phyloP scores from a whole-genome alignment of 2,888 invertebrate genomes.

The Eulithis testata region DNA sequence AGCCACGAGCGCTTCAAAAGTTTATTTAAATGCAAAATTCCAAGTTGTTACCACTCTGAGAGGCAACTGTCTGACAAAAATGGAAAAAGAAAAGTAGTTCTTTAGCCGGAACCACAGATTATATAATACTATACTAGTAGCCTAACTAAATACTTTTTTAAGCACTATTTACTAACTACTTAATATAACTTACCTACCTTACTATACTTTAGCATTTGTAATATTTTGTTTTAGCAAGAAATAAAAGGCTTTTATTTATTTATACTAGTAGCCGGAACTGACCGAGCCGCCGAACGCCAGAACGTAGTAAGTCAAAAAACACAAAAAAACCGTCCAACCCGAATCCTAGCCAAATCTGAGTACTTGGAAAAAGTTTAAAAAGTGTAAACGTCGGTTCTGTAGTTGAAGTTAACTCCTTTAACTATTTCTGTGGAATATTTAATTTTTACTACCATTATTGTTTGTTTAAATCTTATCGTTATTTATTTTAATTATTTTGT shows the following conservation, averaged over 20 bases:
- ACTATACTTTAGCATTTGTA: no score
- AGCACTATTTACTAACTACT: no score
- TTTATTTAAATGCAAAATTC: background rate
- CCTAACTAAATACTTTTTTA: no score
- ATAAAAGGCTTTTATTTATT: no score
- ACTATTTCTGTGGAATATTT: background rate
- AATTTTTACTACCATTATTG: no score
- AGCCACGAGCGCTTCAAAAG: no score
- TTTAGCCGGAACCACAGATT: constrained; percentile 34
- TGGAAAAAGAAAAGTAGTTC: constrained; percentile 17
- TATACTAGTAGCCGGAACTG: constrained; percentile 35
- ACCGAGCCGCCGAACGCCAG: constrained; percentile 38
- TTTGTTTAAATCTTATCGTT: no score
- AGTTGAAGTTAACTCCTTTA: constrained; percentile 15
- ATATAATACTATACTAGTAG: no score
- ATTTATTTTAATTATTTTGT: no score
- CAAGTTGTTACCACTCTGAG: background rate
- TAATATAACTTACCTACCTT: no score
- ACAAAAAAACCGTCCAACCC: constrained; percentile 37
- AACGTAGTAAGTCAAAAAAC: constrained; percentile 42
- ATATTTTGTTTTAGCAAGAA: no score
- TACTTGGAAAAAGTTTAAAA: constrained; percentile 34
- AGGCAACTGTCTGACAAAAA: constrained; percentile 16
- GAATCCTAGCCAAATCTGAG: constrained; percentile 43
- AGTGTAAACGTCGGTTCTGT: constrained; percentile 28